These are phyloP conservation scores for Corythoichthys haematopterus DNA, from an alignment of 2,113 vertebrate genomes.

Conservation along the genomic window DNA sequence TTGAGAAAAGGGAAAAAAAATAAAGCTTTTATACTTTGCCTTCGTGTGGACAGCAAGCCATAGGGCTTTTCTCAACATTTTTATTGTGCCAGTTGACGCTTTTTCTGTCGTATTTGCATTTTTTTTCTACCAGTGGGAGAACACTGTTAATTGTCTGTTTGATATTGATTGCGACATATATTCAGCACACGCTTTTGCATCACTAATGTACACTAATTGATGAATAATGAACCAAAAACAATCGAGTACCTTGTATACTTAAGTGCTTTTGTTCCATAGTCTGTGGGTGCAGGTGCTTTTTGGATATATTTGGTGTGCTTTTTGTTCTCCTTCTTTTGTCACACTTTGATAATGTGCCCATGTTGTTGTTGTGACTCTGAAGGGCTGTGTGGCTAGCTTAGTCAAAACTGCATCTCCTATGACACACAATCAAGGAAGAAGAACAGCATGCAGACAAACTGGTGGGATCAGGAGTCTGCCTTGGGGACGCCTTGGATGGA, in stretches of 20 bases:
- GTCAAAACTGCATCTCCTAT: conserved; percentile 49
- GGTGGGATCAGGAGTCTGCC: conserved; percentile 29
- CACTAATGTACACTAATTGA: conserved; percentile 73
- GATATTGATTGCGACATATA: conserved; percentile 67
- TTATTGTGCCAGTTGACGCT: conserved; percentile 65
- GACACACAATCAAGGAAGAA: conserved; percentile 44
- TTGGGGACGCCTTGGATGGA: conserved; percentile 48
- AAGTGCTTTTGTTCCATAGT: conserved; percentile 73
- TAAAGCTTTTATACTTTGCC: conserved; percentile 73
- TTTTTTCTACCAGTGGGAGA: conserved; percentile 47
- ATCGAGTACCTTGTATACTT: conserved; percentile 66
- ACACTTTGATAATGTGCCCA: conserved; percentile 65
- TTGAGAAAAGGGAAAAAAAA: conserved; percentile 43
- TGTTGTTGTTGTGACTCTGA: conserved; percentile 58
- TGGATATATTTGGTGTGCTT: conserved; percentile 63
- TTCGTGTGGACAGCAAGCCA: conserved; percentile 69
- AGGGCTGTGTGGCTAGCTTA: conserved; percentile 58
- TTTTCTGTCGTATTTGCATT: conserved; percentile 66
- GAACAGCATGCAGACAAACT: conserved; percentile 14
- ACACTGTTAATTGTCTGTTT: conserved; percentile 51
- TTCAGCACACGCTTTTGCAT: conserved; percentile 65
- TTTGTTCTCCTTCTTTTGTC: conserved; percentile 56
- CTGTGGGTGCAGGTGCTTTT: conserved; percentile 64
- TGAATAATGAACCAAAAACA: conserved; percentile 74
- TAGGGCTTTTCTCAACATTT: conserved; percentile 61